These are phyloP conservation scores for Sphenodon punctatus DNA, from an alignment of 2,797 vertebrate species.

Conservation along the genomic window DNA sequence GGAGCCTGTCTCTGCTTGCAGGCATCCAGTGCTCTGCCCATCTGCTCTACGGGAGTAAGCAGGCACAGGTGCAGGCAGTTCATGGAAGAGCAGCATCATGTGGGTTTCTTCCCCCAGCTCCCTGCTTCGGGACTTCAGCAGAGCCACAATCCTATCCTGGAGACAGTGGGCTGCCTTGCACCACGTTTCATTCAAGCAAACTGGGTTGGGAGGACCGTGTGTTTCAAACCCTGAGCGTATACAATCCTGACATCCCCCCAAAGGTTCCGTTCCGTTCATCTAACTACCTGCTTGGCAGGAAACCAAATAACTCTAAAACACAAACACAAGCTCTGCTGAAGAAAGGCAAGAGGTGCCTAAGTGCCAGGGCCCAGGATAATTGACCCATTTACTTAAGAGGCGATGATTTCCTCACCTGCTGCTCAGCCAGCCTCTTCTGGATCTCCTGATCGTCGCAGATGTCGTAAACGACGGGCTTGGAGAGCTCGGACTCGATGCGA, in stretches of 20 bases:
- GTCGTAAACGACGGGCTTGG: slow-evolving; percentile 89
- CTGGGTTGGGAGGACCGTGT: too few species aligned
- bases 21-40: too few species aligned
- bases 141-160: too few species aligned
- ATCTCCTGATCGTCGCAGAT: slow-evolving; percentile 92
- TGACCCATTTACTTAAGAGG: slow-evolving; percentile 23
- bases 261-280: too few species aligned
- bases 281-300: slow-evolving; percentile 7
- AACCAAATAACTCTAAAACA: neutral
- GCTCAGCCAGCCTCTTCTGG: slow-evolving; percentile 91
- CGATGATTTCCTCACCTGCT: slow-evolving; percentile 83
- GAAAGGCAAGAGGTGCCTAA: slow-evolving; percentile 38
- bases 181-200: too few species aligned
- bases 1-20: too few species aligned
- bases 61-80: neutral
- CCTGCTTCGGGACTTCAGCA: too few species aligned
- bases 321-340: neutral
- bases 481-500: slow-evolving; percentile 89
- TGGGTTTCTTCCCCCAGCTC: too few species aligned
- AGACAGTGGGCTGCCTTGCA: too few species aligned
- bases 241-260: too few species aligned
- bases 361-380: neutral
- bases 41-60: neutral
- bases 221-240: too few species aligned
- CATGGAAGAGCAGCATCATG: too few species aligned